phyloP scores from a whole-genome alignment of 2,888 invertebrate genomes.

The Psylliodes chrysocephalus region DNA sequence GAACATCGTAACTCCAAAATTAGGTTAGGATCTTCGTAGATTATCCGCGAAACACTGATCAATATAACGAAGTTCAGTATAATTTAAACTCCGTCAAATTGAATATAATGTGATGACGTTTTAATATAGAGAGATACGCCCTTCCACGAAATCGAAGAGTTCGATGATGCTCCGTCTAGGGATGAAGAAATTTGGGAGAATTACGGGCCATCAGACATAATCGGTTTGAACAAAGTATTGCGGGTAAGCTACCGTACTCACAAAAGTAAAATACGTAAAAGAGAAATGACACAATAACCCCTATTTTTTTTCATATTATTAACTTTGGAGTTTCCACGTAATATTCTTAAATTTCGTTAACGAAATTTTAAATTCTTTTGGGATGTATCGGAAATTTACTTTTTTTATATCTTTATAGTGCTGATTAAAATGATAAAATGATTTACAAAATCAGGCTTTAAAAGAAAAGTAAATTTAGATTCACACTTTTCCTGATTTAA shows the following conservation, averaged over 20 bases:
- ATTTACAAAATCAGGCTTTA: no score
- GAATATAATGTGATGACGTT: slow-evolving; percentile 20
- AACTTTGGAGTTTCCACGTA: no score
- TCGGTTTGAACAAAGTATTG: slow-evolving; percentile 68
- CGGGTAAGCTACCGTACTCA: slow-evolving; percentile 65
- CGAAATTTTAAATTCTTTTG: no score
- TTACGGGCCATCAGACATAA: slow-evolving; percentile 68
- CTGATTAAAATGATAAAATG: no score
- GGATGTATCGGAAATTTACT: no score
- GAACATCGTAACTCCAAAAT: no score
- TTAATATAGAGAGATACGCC: slow-evolving; percentile 80
- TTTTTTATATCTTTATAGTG: no score
- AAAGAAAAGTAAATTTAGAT: no score
- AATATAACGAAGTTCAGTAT: slow-evolving; percentile 4
- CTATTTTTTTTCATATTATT: no score
- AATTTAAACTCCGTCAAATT: neutral
- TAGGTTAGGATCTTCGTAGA: neutral
- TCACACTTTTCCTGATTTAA: no score
- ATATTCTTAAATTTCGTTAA: no score
- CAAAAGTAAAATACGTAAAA: neutral
- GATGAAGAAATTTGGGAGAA: slow-evolving; percentile 73
- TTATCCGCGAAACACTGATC: slow-evolving; percentile 3
- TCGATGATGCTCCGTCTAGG: slow-evolving; percentile 66
- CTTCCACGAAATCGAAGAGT: slow-evolving; percentile 67
- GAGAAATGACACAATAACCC: neutral